Evolutionary conservation across 2,113 vertebrate genomes (phyloP).

Genomic region (Dryoscopus gambensis): DNA sequence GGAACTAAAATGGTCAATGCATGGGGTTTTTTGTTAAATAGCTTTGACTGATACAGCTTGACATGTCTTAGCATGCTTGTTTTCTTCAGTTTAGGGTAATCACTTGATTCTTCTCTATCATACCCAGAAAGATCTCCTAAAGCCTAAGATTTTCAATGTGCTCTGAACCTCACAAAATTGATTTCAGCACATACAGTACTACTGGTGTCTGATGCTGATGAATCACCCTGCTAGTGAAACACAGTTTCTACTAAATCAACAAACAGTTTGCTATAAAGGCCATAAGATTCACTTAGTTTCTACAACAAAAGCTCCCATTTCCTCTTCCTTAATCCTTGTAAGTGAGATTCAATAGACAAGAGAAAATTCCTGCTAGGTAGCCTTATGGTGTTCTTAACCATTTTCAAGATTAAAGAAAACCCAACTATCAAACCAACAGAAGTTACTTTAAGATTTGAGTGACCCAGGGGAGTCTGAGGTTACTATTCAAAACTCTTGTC

Average conservation of each 20-base stretch:
- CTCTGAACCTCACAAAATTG: constrained; percentile 65
- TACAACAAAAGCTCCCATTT: constrained; percentile 61
- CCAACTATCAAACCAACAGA: neutral
- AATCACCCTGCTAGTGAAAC: constrained; percentile 70
- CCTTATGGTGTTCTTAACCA: neutral
- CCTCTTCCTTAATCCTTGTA: constrained; percentile 70
- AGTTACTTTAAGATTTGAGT: neutral
- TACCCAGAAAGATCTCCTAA: constrained; percentile 19
- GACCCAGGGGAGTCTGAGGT: neutral
- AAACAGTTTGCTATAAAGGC: constrained; percentile 72
- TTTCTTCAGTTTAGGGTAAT: constrained; percentile 7
- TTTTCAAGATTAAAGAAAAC: neutral
- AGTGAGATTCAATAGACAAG: constrained; percentile 53
- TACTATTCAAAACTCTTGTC: neutral
- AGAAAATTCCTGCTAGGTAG: constrained; percentile 37
- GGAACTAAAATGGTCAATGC: neutral
- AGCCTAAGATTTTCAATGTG: constrained; percentile 40
- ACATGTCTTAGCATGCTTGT: neutral
- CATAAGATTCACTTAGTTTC: constrained; percentile 54
- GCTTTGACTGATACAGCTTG: constrained; percentile 37
- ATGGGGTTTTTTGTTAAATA: neutral
- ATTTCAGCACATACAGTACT: constrained; percentile 61
- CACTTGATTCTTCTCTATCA: constrained; percentile 35
- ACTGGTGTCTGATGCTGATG: constrained; percentile 65
- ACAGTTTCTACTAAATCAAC: constrained; percentile 76